Conservation (phyloP, 2,888 invertebrate genomes). For the Pinctada fucata region DNA sequence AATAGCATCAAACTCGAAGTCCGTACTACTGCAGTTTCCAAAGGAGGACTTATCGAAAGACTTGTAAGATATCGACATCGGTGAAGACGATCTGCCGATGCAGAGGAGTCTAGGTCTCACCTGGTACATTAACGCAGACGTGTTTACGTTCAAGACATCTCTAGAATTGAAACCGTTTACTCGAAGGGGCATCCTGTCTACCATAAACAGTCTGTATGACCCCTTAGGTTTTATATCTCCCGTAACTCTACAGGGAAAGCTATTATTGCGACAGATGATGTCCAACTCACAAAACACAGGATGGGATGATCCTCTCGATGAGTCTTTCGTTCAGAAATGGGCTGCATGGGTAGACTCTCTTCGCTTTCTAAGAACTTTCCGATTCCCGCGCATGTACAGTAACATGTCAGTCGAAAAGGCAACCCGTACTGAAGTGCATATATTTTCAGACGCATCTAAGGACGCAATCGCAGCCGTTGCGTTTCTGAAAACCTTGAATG, state of each 20-base stretch:
- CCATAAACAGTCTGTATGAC: neutral
- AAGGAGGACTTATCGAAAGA: neutral
- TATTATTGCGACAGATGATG: neutral
- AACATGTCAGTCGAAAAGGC: neutral
- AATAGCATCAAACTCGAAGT: neutral
- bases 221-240: neutral
- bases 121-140: neutral
- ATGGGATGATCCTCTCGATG: constrained; percentile 40
- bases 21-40: neutral
- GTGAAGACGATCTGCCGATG: neutral
- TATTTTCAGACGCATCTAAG: constrained; percentile 44
- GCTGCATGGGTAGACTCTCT: constrained; percentile 38
- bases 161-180: neutral
- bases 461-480: constrained; percentile 25
- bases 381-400: constrained; percentile 23
- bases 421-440: constrained; percentile 28
- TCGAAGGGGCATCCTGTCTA: neutral
- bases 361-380: neutral
- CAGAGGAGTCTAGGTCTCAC: neutral
- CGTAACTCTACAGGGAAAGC: neutral
- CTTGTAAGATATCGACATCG: neutral
- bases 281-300: neutral
- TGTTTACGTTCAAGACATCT: neutral
- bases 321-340: constrained; percentile 12
- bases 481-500: constrained; percentile 18